Base-by-base conservation (phyloP, 2,113 vertebrate genomes). In the Coptodon bakossiorum region DNA sequence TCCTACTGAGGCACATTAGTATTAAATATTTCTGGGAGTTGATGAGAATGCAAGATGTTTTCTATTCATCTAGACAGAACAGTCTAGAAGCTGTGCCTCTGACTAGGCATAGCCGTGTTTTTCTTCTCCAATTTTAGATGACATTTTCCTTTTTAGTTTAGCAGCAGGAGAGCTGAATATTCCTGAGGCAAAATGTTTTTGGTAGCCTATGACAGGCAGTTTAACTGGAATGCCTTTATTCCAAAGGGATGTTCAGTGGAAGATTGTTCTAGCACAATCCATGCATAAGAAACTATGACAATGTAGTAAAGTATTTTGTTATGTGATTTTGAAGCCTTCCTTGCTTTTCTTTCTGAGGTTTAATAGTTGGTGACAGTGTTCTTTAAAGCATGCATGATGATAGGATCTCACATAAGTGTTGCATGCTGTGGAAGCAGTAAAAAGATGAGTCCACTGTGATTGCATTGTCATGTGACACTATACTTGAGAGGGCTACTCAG, bases 331-430 rank as follows among this genome's bases (percentile, higher is more conserved):
- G 96, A 96, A 96, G 96, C 96, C 95, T 97, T 96, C 95, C 95
- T 94, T 97, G 96, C 96, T 96, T 97, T 80, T 36, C 31, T 66
- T 66, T 83, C n/a, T 97, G 96, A 97, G 85, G 97, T 97, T 96
- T 97, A 96, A 59, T 90, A 96, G 96, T 97, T 95, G 94, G 97
- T 97, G 97, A 96, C 96, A 95, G 95, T 97, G 97, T 96, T 97
- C 97, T 97, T 98, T 50, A 78, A 96, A 97, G 97, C 97, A 98
- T 98, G 97, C 96, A 91, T 97, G 95, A 96, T 96, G 96, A 94
- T 97, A 96, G 97, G 97, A 96, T 96, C 94, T 96, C 95, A 59
- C 96, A 96, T 95, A 95, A 73, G 92, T 95, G 96, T 97, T 98
- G 97, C 97, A 98, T 98, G 98, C 97, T 91, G 97, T 97, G 96